phyloP scores from a whole-genome alignment of 2,888 invertebrate species.

The Phengaris arion region DNA sequence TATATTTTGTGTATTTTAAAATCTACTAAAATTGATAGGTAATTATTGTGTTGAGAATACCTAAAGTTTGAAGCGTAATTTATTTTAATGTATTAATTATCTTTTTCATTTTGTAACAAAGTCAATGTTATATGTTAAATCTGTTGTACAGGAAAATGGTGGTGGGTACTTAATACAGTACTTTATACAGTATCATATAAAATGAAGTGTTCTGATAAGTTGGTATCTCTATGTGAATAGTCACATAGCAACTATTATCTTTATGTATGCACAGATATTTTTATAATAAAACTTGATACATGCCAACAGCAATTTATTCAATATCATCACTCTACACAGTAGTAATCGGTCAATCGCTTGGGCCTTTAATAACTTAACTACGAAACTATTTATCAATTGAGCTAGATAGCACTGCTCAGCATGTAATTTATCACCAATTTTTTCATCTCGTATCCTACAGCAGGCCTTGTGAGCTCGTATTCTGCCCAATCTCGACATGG shows the following conservation, averaged over 20 bases:
- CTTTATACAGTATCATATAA: neutral
- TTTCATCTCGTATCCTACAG: too few relatives aligned
- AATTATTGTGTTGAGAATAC: neutral
- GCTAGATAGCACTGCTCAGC: too few relatives aligned
- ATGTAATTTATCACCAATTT: too few relatives aligned
- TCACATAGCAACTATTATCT: slow-evolving; percentile 24
- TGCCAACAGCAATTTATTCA: neutral
- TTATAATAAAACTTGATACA: neutral
- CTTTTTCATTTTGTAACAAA: neutral
- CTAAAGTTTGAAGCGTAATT: neutral
- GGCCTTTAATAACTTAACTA: too few relatives aligned
- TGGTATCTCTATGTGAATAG: neutral
- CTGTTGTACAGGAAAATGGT: neutral
- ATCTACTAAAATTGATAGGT: neutral
- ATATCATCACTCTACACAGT: neutral
- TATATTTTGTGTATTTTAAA: too few relatives aligned
- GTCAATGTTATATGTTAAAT: neutral
- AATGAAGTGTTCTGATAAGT: slow-evolving; percentile 12
- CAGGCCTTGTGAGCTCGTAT: too few relatives aligned
- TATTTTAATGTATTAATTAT: neutral
- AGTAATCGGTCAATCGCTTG: too few relatives aligned
- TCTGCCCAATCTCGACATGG: too few relatives aligned
- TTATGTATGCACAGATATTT: neutral
- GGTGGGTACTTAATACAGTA: neutral
- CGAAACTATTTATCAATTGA: too few relatives aligned